phyloP scores from a whole-genome alignment of 2,888 invertebrate genomes.

The Nymphalis c-album region DNA sequence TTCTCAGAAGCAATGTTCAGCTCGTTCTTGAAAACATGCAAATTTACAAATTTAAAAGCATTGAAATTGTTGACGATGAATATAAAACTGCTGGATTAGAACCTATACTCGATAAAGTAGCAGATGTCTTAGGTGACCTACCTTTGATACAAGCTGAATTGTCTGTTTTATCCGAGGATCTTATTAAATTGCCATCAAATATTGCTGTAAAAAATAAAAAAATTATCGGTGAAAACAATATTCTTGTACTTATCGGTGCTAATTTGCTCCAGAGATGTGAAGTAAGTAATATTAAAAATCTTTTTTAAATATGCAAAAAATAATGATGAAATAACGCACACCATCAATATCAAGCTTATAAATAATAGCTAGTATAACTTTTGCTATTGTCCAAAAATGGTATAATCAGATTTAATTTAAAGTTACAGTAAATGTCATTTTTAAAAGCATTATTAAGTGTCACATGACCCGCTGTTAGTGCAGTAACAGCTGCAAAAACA shows the following conservation, averaged over 20 bases:
- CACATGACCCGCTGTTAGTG: too few species aligned
- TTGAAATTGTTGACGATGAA: slow-evolving; percentile 78
- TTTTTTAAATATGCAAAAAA: too few species aligned
- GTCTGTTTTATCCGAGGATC: slow-evolving; percentile 77
- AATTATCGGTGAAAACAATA: slow-evolving; percentile 75
- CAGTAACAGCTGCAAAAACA: too few species aligned
- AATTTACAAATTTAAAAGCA: slow-evolving; percentile 82
- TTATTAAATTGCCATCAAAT: slow-evolving; percentile 69
- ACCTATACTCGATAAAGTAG: slow-evolving; percentile 79
- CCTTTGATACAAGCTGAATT: slow-evolving; percentile 86
- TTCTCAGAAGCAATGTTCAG: slow-evolving; percentile 84
- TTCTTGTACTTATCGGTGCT: slow-evolving; percentile 76
- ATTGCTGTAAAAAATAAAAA: slow-evolving; percentile 84
- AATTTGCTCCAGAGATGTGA: slow-evolving; percentile 74
- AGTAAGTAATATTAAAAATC: slow-evolving; percentile 51
- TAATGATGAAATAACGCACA: too few species aligned
- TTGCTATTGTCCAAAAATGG: too few species aligned
- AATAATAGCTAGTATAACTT: too few species aligned
- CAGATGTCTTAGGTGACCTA: slow-evolving; percentile 83
- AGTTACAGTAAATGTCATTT: too few species aligned
- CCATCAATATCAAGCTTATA: too few species aligned
- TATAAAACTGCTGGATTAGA: slow-evolving; percentile 72
- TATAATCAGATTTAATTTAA: too few species aligned
- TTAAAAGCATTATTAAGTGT: too few species aligned
- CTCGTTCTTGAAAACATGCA: slow-evolving; percentile 86